phyloP scores from a whole-genome alignment of 2,113 vertebrate species.

The Pteropus alecto region DNA sequence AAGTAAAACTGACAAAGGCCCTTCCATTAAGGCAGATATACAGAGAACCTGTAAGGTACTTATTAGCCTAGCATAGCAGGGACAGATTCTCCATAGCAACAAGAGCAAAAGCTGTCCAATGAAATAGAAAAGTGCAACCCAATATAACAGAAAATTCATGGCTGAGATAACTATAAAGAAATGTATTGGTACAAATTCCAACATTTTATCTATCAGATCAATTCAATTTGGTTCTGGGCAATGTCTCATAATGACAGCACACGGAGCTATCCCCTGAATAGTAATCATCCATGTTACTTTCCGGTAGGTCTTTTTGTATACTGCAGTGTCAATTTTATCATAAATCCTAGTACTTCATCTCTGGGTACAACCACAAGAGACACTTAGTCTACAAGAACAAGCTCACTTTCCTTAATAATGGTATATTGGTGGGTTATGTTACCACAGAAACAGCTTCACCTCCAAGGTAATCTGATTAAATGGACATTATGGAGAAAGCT shows the following conservation, averaged over 20 bases:
- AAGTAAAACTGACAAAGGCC: neutral
- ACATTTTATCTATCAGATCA: neutral
- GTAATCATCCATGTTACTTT: neutral
- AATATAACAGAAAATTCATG: neutral
- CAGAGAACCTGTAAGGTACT: neutral
- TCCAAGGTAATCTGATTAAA: conserved; percentile 1
- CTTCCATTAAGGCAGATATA: conserved; percentile 11
- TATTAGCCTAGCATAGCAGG: neutral
- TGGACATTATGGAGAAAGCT: neutral
- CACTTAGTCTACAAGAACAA: neutral
- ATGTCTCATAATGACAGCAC: neutral
- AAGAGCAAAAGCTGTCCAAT: neutral
- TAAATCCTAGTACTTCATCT: conserved; percentile 25
- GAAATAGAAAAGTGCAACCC: neutral
- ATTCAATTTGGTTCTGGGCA: neutral
- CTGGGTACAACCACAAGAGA: neutral
- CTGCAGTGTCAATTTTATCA: neutral
- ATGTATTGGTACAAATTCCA: neutral
- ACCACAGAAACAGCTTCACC: conserved; percentile 30
- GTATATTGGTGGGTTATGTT: neutral
- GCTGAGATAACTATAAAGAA: neutral
- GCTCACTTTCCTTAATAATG: neutral
- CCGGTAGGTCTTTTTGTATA: neutral
- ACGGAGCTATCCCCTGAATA: neutral
- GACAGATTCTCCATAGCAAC: conserved; percentile 29